phyloP scores from a whole-genome alignment of 1,140 invertebrate species.

The Bombus waltoni region DNA sequence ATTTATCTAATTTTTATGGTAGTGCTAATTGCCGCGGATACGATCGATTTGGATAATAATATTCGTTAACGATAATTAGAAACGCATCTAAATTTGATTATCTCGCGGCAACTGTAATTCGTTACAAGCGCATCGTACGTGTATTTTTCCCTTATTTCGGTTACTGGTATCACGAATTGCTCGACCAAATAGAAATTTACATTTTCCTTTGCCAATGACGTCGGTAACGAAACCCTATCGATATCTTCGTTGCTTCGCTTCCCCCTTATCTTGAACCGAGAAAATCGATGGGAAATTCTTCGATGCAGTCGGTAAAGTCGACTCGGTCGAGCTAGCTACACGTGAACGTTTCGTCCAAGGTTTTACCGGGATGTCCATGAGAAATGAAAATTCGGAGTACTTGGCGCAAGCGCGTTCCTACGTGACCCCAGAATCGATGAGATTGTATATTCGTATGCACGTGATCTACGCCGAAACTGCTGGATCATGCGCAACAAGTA shows the following conservation, averaged over 20 bases:
- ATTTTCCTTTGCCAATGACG: not conserved
- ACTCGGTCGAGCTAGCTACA: not conserved
- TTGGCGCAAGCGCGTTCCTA: conserved; percentile 41
- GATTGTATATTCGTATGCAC: conserved; percentile 31
- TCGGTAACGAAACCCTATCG: conserved; percentile 26
- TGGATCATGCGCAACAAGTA: conserved; percentile 54
- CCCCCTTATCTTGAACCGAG: conserved; percentile 21
- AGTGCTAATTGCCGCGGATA: not conserved
- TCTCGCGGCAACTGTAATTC: not conserved
- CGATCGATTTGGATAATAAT: too few species aligned
- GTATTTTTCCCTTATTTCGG: not conserved
- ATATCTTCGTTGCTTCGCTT: not conserved
- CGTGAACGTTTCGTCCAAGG: not conserved
- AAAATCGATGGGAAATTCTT: conserved; percentile 32
- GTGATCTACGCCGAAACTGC: conserved; percentile 27
- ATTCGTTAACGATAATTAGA: not conserved
- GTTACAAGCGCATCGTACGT: not conserved
- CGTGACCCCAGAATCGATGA: conserved; percentile 55
- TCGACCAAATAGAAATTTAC: not conserved
- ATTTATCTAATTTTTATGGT: not conserved
- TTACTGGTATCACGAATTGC: not conserved
- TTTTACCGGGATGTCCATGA: not conserved
- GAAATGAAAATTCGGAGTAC: conserved; percentile 20
- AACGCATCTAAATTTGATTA: not conserved
- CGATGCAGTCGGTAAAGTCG: conserved; percentile 46